These are phyloP conservation scores for Aromia moschata DNA, from an alignment of 2,888 invertebrate species.

Conservation along the genomic window DNA sequence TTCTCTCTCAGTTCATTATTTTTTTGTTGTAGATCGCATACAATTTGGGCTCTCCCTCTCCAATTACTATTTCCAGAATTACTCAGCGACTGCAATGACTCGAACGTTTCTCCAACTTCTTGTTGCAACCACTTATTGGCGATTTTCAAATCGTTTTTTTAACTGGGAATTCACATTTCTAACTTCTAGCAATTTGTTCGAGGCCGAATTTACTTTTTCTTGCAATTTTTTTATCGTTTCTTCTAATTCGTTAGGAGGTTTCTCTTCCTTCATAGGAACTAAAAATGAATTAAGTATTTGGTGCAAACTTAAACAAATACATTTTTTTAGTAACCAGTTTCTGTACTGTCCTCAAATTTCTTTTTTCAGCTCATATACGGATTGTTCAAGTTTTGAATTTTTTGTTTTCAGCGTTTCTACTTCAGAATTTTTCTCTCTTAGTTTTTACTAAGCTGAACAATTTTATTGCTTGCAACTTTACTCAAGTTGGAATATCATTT, in stretches of 20 bases:
- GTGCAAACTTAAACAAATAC: not conserved
- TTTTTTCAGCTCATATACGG: constrained; percentile 62
- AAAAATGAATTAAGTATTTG: not conserved
- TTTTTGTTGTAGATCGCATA: constrained; percentile 74
- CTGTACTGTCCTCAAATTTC: constrained; percentile 30
- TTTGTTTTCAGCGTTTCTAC: constrained; percentile 69
- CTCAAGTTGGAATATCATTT: constrained; percentile 65
- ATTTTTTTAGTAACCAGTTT: constrained; percentile 9
- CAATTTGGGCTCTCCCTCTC: constrained; percentile 83
- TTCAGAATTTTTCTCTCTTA: constrained; percentile 72
- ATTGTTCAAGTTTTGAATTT: constrained; percentile 66
- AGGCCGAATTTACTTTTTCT: constrained; percentile 69
- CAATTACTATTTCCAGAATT: constrained; percentile 70
- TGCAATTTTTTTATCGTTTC: constrained; percentile 69
- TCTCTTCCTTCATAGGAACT: constrained; percentile 22
- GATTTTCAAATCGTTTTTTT: constrained; percentile 75
- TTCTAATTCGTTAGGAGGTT: constrained; percentile 60
- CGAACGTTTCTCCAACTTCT: constrained; percentile 78
- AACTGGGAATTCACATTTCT: constrained; percentile 75
- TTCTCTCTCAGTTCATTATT: constrained; percentile 73
- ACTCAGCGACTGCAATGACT: constrained; percentile 70
- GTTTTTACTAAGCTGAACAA: constrained; percentile 74
- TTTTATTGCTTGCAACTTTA: constrained; percentile 71
- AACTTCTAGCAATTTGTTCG: constrained; percentile 73
- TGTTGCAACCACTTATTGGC: constrained; percentile 79